Conservation (phyloP, 2,797 vertebrate species). For the Sparus aurata region DNA sequence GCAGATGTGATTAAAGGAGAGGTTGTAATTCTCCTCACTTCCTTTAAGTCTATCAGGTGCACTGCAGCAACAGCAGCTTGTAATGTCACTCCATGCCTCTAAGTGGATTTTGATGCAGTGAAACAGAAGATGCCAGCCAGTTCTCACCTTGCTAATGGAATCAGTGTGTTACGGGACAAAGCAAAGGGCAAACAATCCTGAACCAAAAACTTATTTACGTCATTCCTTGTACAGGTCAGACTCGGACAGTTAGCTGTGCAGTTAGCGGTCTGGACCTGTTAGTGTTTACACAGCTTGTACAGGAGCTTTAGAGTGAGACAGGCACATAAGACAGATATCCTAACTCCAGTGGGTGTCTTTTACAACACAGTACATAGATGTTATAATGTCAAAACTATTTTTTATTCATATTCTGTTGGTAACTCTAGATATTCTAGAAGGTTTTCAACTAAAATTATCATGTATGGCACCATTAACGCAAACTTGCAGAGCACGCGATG, state of each 20-base stretch:
- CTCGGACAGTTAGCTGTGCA: not conserved
- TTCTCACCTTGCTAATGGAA: slow-evolving; percentile 59
- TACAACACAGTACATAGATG: too few species aligned
- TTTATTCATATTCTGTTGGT: too few species aligned
- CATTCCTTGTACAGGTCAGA: not conserved
- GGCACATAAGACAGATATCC: too few species aligned
- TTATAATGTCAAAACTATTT: too few species aligned
- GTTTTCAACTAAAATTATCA: too few species aligned
- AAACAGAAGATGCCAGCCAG: slow-evolving; percentile 40
- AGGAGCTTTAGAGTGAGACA: too few species aligned
- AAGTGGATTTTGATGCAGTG: slow-evolving; percentile 63
- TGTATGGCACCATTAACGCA: not conserved
- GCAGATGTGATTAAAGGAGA: slow-evolving; percentile 65
- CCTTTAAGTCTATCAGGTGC: slow-evolving; percentile 24
- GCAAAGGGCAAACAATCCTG: slow-evolving; percentile 15
- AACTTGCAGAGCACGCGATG: not conserved
- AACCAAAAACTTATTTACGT: not conserved
- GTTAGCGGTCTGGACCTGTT: too few species aligned
- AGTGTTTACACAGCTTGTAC: too few species aligned
- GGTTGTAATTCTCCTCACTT: slow-evolving; percentile 37
- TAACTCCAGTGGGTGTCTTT: too few species aligned
- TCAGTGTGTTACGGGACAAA: slow-evolving; percentile 36
- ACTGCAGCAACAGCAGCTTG: slow-evolving; percentile 45
- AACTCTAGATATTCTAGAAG: too few species aligned
- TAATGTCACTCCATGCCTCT: slow-evolving; percentile 35